Evolutionary conservation across 35 echinoderm and acorn worm species (phyloP).

Genomic region (Patiria miniata): DNA sequence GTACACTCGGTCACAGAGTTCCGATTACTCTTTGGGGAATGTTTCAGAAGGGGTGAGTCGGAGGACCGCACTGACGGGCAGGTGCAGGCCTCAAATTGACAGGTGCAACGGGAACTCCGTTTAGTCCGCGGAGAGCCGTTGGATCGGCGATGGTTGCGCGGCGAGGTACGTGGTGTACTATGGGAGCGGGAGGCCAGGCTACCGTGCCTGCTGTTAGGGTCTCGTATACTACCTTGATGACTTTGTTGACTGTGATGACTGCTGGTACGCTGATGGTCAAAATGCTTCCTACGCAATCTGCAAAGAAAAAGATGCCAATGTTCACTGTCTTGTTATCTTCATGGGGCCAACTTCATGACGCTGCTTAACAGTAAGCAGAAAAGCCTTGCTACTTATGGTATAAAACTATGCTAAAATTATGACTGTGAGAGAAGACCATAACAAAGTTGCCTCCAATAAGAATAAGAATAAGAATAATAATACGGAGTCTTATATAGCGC

Average conservation of each 20-base stretch:
- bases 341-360: too few relatives aligned
- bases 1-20: slow-evolving; percentile 51
- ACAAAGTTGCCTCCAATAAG: too few relatives aligned
- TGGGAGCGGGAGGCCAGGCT: slow-evolving; percentile 5
- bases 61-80: slow-evolving; percentile 35
- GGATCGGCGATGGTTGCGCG: slow-evolving; percentile 38
- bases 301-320: background rate
- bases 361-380: too few relatives aligned
- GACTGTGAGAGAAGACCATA: too few relatives aligned
- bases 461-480: too few relatives aligned
- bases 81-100: slow-evolving; percentile 49
- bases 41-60: slow-evolving; percentile 25
- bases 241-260: slow-evolving; percentile 56
- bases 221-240: slow-evolving; percentile 47
- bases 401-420: too few relatives aligned
- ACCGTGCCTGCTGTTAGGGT: slow-evolving; percentile 34
- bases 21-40: slow-evolving; percentile 7
- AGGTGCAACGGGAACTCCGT: slow-evolving; percentile 43
- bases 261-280: slow-evolving; percentile 35
- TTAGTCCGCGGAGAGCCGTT: slow-evolving; percentile 62
- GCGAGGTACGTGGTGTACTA: slow-evolving; percentile 4
- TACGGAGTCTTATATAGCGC: too few relatives aligned
- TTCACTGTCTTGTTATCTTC: background rate
- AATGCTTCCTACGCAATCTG: slow-evolving; percentile 60
- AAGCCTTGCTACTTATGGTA: background rate